Conservation (phyloP, 2,797 vertebrate genomes). For the Chaunax sp. region DNA sequence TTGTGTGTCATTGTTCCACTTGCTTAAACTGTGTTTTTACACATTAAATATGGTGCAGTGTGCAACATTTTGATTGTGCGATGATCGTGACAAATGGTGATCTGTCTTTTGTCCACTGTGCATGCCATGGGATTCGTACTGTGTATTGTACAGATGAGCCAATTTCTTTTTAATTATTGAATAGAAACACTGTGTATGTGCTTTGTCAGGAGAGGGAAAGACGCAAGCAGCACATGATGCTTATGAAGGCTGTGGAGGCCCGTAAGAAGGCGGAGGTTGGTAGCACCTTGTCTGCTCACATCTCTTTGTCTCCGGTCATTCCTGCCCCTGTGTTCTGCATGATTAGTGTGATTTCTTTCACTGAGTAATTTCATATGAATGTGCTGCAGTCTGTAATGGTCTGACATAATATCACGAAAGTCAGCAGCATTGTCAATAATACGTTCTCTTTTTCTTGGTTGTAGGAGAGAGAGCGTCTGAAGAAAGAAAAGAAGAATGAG, state of each 20-base stretch:
- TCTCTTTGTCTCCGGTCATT: background rate
- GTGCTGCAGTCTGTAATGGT: background rate
- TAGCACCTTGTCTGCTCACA: background rate
- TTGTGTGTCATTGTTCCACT: conserved; percentile 83
- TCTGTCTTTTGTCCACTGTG: conserved; percentile 71
- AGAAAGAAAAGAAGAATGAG: conserved; percentile 94
- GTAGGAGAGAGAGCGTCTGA: conserved; percentile 93
- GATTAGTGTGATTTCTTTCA: background rate
- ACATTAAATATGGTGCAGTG: conserved; percentile 71
- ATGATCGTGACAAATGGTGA: conserved; percentile 10
- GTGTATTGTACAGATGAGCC: conserved; percentile 4
- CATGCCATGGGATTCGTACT: conserved; percentile 37
- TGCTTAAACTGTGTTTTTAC: conserved; percentile 79
- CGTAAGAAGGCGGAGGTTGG: conserved; percentile 95
- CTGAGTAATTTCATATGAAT: background rate
- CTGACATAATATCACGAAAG: background rate
- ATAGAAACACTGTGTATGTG: conserved; percentile 23
- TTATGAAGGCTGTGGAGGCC: conserved; percentile 95
- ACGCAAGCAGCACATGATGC: conserved; percentile 94
- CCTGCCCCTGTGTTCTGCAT: background rate
- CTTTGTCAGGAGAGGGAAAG: conserved; percentile 92
- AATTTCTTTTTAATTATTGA: conserved; percentile 40
- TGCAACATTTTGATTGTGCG: conserved; percentile 16
- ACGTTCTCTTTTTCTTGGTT: conserved; percentile 26
- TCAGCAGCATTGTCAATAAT: conserved; percentile 6